phyloP scores from a whole-genome alignment of 2,797 vertebrate genomes.

The Gambelia wislizenii region DNA sequence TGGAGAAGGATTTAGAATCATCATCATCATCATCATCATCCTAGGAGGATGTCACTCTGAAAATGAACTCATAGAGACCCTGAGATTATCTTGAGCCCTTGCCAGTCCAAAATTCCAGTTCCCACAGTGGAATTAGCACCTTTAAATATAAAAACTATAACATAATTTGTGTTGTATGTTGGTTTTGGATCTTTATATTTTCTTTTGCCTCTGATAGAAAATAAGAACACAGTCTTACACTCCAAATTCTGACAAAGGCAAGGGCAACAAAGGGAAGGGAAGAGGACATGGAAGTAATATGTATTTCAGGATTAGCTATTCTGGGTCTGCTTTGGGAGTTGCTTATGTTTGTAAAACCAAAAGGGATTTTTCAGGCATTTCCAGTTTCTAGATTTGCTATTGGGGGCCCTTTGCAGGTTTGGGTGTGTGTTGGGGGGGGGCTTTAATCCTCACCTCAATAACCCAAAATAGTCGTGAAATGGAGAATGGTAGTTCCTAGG shows the following conservation, averaged over 20 bases:
- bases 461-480: too few species aligned
- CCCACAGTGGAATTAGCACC: slow-evolving; percentile 42
- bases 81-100: slow-evolving; percentile 51
- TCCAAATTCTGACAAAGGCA: not conserved
- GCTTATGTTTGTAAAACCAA: too few species aligned
- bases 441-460: too few species aligned
- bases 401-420: too few species aligned
- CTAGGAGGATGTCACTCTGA: slow-evolving; percentile 64
- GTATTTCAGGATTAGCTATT: too few species aligned
- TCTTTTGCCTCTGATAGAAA: not conserved
- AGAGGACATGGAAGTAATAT: not conserved
- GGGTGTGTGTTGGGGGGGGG: too few species aligned
- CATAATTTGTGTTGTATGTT: too few species aligned
- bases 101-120: slow-evolving; percentile 52
- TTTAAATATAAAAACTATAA: not conserved
- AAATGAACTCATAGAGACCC: slow-evolving; percentile 65
- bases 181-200: not conserved
- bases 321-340: too few species aligned
- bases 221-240: not conserved
- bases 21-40: not conserved
- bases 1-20: too few species aligned
- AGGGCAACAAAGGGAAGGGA: not conserved
- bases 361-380: too few species aligned
- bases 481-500: too few species aligned
- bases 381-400: too few species aligned